Conservation (phyloP, 1,140 invertebrate genomes). For the Zaprionus lachaisei region DNA sequence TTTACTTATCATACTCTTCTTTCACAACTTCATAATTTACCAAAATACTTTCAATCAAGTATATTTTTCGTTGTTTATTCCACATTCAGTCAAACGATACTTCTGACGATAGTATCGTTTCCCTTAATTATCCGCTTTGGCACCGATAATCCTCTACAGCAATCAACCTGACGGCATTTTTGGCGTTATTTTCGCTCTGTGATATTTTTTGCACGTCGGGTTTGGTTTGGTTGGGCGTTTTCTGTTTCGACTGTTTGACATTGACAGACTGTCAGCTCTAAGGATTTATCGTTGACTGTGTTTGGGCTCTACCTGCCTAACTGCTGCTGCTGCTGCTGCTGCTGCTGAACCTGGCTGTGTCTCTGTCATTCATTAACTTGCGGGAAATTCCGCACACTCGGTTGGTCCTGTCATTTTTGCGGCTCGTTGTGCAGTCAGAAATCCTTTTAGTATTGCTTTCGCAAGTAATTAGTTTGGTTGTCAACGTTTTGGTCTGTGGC, state of each 20-base stretch:
- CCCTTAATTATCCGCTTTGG: not conserved
- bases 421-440: constrained; percentile 21
- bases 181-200: constrained; percentile 6
- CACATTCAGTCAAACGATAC: not conserved
- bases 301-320: constrained; percentile 34
- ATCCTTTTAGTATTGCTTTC: constrained; percentile 55
- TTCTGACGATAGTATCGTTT: not conserved
- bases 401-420: constrained; percentile 32
- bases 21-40: too few relatives aligned
- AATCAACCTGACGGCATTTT: constrained; percentile 33
- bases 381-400: constrained; percentile 33
- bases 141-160: constrained; percentile 11
- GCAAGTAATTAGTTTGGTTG: constrained; percentile 66
- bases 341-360: not conserved
- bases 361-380: constrained; percentile 44
- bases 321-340: not conserved
- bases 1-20: too few relatives aligned
- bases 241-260: constrained; percentile 42
- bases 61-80: too few relatives aligned
- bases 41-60: too few relatives aligned
- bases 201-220: constrained; percentile 10
- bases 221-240: constrained; percentile 13
- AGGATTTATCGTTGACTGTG: constrained; percentile 37
- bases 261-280: constrained; percentile 54
- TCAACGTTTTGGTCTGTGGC: constrained; percentile 51